A percentile compares a stretch with the other conserved stretches of the same genome.
Conservation (phyloP, 2,113 vertebrate species). For the Pachycephala philippinensis region DNA sequence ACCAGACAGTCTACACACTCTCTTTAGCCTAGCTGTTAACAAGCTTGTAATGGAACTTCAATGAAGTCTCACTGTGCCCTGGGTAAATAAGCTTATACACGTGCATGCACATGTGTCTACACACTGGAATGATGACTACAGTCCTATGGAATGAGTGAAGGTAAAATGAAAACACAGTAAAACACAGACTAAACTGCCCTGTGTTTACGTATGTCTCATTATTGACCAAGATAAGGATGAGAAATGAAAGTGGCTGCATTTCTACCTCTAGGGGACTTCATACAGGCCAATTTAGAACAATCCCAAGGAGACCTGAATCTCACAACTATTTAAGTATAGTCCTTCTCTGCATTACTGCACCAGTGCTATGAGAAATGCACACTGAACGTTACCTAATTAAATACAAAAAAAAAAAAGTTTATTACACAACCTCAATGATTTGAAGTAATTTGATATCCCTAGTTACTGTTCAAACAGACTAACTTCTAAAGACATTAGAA, state of each 20-base stretch:
- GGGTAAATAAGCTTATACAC: background rate
- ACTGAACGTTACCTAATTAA: background rate
- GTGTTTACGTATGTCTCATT: background rate
- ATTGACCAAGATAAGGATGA: background rate
- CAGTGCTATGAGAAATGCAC: background rate
- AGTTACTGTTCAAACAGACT: background rate
- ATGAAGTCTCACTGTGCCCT: background rate
- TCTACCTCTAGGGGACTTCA: background rate
- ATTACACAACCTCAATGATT: background rate
- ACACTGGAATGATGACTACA: background rate
- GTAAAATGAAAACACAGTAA: background rate
- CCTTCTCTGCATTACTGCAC: background rate
- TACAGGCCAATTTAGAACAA: background rate
- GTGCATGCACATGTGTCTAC: fast-evolving
- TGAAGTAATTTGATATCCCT: background rate
- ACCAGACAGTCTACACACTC: background rate
- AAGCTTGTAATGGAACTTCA: constrained; percentile 34
- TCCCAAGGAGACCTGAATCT: background rate
- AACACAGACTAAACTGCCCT: background rate
- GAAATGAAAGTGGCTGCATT: background rate
- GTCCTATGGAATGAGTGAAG: background rate
- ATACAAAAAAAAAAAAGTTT: background rate
- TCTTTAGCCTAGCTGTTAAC: constrained; percentile 47
- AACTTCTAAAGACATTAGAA: background rate
- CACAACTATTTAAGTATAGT: background rate